Evolutionary conservation across 1,140 invertebrate species (phyloP).

Genomic region (Notospermus geniculatus): DNA sequence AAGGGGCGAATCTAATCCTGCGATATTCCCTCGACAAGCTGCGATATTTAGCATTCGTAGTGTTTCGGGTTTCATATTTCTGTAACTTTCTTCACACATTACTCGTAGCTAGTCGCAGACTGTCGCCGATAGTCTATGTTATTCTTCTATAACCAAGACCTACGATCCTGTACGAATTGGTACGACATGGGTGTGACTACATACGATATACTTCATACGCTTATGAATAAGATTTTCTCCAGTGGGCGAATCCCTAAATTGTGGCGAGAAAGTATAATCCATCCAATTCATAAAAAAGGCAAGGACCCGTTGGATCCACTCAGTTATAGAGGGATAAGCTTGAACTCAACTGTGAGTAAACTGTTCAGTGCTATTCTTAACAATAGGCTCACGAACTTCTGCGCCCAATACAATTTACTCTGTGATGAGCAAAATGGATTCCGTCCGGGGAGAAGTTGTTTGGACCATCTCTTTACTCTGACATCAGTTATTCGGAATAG

Average conservation of each 20-base stretch:
- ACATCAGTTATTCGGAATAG: slow-evolving; percentile 13
- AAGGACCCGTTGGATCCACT: slow-evolving; percentile 11
- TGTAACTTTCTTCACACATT: too few relatives aligned
- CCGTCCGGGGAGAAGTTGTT: slow-evolving; percentile 7
- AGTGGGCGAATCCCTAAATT: slow-evolving; percentile 10
- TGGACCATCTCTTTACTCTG: slow-evolving; percentile 11
- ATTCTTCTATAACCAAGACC: too few relatives aligned
- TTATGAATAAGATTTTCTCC: too few relatives aligned
- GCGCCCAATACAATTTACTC: slow-evolving; percentile 10
- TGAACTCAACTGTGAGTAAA: slow-evolving; percentile 13
- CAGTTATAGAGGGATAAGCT: slow-evolving; percentile 13
- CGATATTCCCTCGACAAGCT: too few relatives aligned
- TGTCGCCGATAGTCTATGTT: too few relatives aligned
- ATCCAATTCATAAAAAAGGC: slow-evolving; percentile 13
- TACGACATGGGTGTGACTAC: too few relatives aligned
- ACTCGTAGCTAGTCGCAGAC: too few relatives aligned
- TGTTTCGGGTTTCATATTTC: too few relatives aligned
- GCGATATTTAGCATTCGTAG: too few relatives aligned
- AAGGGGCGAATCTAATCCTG: too few relatives aligned
- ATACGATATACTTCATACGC: too few relatives aligned
- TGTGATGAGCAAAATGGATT: slow-evolving; percentile 16
- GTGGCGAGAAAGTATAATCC: slow-evolving; percentile 14
- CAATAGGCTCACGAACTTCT: slow-evolving; percentile 11
- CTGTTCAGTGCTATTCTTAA: slow-evolving; percentile 23
- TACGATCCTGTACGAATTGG: too few relatives aligned